These are phyloP conservation scores for Alviniconcha marisindica DNA, from an alignment of 1,140 invertebrate genomes.

Conservation along the genomic window DNA sequence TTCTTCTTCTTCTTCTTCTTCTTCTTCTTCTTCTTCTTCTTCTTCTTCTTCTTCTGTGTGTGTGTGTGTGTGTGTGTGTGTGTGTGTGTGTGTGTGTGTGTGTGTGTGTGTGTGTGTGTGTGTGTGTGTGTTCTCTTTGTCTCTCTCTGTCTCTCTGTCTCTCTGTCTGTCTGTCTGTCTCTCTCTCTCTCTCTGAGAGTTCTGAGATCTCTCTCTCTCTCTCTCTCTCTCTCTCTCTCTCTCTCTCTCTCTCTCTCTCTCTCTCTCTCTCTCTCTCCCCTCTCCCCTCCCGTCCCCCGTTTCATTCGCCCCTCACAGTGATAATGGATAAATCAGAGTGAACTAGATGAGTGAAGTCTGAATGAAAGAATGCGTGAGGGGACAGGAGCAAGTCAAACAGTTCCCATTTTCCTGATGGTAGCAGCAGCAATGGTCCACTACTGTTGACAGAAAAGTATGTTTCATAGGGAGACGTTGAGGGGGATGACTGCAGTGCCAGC, in stretches of 20 bases:
- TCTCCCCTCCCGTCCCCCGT: not conserved
- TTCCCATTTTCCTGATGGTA: no score
- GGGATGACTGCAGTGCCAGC: no score
- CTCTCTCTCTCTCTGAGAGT: not conserved
- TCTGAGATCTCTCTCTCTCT: not conserved
- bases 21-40: not conserved
- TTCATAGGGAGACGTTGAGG: no score
- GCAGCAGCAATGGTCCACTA: no score
- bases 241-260: not conserved
- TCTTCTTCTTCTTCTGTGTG: not conserved
- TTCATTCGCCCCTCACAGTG: no score
- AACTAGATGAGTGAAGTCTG: no score
- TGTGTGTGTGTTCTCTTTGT: not conserved
- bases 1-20: not conserved
- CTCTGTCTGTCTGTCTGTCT: constrained; percentile 2
- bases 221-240: not conserved
- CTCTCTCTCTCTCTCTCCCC: not conserved
- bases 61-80: not conserved
- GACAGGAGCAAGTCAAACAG: no score
- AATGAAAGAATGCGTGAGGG: no score
- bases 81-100: not conserved
- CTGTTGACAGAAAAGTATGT: no score
- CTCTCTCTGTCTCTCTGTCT: constrained; percentile 1
- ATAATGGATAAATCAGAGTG: no score
- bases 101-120: not conserved